Evolutionary conservation across 2,797 vertebrate genomes (phyloP), one percentile per base, ranked within the genome.

Genomic region (Sebastes cheni): DNA sequence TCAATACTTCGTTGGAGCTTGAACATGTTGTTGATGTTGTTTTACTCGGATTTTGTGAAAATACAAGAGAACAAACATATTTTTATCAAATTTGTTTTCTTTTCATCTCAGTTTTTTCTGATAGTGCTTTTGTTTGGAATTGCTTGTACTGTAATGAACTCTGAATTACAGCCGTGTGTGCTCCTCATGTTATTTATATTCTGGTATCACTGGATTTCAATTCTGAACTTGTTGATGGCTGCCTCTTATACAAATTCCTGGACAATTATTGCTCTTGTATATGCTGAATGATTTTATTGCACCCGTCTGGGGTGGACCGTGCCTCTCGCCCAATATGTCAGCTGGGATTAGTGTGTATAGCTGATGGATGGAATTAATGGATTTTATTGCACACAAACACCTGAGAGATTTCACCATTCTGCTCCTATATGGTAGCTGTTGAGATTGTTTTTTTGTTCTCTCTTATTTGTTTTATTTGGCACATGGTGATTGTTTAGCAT

Each of bases 1-100:
- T 50, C 66, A 60, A 2, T n/a, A 34, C 13, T 32, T 64, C 46
- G 18, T 54, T 42, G 27, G 34, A 1, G 1, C 27, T 67, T 4
- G 13, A 42, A 27, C 67, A 42, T 55, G 61, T 75, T 75, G 61
- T 23, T 79, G 46, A 20, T 50, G 42, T 36, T 72, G 36, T 84
- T 80, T n/a, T 20, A 46, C 58, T 16, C 29, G 13, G 36, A 30
- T 55, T 75, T 58, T 61, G 62, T 55, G 18, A 25, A 36, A 79
- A 80, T 39, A 13, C 66, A 42, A 42, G 25, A 56, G 12, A 64
- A 50, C 23, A 72, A 68, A 58, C 29, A 56, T 25, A 4, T 62
- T 54, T 66, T 22, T 62, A 25, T 50, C 16, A 73, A 22, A 55
- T 34, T 54, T 36, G 8, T 71, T 55, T 68, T 66, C 6, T 62